phyloP scores from a whole-genome alignment of 2,113 vertebrate genomes.

The Prinia subflava region DNA sequence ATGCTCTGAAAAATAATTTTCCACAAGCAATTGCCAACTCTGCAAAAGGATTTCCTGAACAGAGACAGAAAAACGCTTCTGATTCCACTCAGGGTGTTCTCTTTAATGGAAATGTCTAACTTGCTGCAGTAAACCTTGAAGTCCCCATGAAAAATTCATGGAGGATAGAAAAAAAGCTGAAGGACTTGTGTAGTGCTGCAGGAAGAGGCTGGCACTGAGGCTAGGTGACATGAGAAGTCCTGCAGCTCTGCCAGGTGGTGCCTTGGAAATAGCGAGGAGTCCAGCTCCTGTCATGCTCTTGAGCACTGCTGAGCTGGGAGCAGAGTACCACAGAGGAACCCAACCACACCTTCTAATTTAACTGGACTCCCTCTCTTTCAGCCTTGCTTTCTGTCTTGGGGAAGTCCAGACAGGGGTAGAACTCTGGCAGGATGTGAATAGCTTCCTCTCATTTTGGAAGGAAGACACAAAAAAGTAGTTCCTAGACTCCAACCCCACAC shows the following conservation, averaged over 20 bases:
- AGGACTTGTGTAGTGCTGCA: neutral
- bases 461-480: neutral
- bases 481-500: neutral
- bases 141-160: constrained; percentile 31
- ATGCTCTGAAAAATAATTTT: constrained; percentile 50
- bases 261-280: neutral
- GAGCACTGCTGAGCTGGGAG: neutral
- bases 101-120: constrained; percentile 37
- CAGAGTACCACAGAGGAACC: rapidly evolving
- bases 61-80: neutral
- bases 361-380: neutral
- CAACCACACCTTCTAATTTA: neutral
- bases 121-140: constrained; percentile 29
- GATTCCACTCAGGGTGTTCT: constrained; percentile 8
- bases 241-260: neutral
- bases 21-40: neutral
- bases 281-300: neutral
- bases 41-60: constrained; percentile 29
- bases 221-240: constrained; percentile 1
- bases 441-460: neutral
- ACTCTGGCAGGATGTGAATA: neutral
- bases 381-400: neutral
- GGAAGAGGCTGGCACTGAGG: neutral
- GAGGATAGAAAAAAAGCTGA: neutral
- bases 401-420: neutral